Conservation (phyloP, 2,797 vertebrate genomes). For the Lophotriccus pileatus region DNA sequence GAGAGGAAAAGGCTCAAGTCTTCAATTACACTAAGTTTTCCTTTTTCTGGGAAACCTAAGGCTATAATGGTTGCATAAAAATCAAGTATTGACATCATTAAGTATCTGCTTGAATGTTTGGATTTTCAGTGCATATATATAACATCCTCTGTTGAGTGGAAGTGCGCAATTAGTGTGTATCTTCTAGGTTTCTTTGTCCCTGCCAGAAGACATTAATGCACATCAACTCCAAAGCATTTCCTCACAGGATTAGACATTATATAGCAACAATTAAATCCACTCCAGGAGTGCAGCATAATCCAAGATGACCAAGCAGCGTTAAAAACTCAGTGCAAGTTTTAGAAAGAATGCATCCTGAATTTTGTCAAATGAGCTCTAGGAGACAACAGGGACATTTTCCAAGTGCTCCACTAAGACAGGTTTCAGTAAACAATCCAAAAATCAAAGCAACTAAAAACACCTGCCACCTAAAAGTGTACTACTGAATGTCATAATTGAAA, state of each 20-base stretch:
- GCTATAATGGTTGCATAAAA: not conserved
- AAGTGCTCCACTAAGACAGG: not conserved
- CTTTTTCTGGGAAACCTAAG: not conserved
- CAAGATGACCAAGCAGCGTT: rapidly evolving
- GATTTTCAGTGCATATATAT: not conserved
- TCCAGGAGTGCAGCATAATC: not conserved
- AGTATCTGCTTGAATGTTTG: not conserved
- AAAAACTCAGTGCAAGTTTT: not conserved
- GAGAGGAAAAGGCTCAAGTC: not conserved
- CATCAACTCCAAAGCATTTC: not conserved
- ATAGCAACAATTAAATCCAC: not conserved
- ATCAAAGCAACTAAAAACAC: not conserved
- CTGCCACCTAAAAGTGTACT: not conserved
- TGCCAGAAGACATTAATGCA: not conserved
- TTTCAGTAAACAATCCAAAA: not conserved
- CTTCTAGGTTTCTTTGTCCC: not conserved
- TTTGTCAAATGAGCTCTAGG: not conserved
- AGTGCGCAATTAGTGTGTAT: not conserved
- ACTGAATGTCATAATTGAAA: not conserved
- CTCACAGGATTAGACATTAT: not conserved
- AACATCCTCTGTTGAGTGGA: not conserved
- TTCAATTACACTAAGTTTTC: not conserved
- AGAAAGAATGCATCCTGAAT: not conserved
- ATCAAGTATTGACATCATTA: not conserved
- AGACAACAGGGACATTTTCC: not conserved